Evolutionary conservation across 1,140 invertebrate species (phyloP).

Genomic region (Calliphora vicina): DNA sequence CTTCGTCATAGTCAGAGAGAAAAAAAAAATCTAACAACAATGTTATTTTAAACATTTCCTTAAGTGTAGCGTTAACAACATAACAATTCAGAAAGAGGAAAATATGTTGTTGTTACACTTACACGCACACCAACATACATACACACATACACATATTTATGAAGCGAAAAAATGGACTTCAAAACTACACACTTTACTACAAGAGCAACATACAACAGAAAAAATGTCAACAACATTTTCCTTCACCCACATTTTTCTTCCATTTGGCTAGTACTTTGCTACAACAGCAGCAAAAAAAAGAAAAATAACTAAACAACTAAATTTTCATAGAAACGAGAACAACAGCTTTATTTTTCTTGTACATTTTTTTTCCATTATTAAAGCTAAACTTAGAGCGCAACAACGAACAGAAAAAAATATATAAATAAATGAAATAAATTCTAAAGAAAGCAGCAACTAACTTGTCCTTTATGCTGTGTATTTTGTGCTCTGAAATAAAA

Average conservation of each 20-base stretch:
- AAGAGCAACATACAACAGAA: background rate
- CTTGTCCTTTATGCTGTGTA: background rate
- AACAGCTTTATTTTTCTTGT: background rate
- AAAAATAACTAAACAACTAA: background rate
- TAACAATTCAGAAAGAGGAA: background rate
- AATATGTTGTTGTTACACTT: conserved; percentile 2
- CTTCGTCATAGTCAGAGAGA: background rate
- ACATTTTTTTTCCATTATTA: background rate
- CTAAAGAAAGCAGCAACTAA: background rate
- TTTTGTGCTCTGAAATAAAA: too few relatives aligned
- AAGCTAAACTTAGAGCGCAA: background rate
- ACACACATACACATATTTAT: background rate
- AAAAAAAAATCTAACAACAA: background rate
- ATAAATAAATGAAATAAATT: background rate
- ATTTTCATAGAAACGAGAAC: conserved; percentile 1
- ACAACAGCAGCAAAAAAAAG: background rate
- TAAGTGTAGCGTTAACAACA: conserved; percentile 13
- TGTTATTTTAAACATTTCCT: conserved; percentile 17
- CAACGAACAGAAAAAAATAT: background rate
- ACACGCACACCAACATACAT: background rate
- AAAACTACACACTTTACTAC: background rate
- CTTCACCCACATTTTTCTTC: conserved; percentile 2
- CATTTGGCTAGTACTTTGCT: background rate
- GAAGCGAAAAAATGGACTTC: background rate
- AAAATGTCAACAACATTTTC: conserved; percentile 16